Evolutionary conservation across 2,888 invertebrate genomes (phyloP).

Genomic region (Ganaspis brasiliensis): DNA sequence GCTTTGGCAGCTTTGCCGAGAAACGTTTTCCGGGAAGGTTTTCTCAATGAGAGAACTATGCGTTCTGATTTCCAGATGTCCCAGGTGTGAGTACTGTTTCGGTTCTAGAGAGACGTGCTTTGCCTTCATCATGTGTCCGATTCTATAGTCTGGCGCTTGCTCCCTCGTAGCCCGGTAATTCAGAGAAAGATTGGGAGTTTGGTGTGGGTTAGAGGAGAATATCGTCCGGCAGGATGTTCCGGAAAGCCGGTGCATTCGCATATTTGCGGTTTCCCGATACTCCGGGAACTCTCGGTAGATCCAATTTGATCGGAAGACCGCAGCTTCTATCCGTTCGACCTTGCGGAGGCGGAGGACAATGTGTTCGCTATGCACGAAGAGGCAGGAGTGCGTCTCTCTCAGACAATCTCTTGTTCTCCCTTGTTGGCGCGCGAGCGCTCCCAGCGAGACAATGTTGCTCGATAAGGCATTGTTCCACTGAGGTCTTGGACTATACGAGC

Average conservation of each 20-base stretch:
- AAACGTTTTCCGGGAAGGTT: conserved; percentile 5
- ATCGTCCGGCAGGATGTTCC: conserved; percentile 20
- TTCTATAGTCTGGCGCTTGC: conserved; percentile 17
- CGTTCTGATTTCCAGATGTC: conserved; percentile 40
- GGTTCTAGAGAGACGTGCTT: conserved; percentile 15
- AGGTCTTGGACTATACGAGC: conserved; percentile 67
- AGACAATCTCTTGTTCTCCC: conserved; percentile 49
- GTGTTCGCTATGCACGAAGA: conserved; percentile 59
- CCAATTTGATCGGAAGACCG: conserved; percentile 76
- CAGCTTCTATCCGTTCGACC: conserved; percentile 61
- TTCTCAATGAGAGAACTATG: conserved; percentile 36
- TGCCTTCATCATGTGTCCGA: conserved; percentile 24
- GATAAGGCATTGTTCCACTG: conserved; percentile 78
- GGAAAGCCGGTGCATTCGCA: conserved; percentile 47
- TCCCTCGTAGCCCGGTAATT: conserved; percentile 14
- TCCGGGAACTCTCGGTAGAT: conserved; percentile 72
- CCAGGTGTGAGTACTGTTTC: conserved; percentile 40
- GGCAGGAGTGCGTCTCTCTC: conserved; percentile 37
- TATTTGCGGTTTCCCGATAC: conserved; percentile 62
- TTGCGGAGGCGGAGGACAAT: conserved; percentile 65
- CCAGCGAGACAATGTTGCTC: conserved; percentile 75
- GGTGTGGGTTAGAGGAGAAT: conserved; percentile 25
- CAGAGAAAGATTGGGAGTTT: conserved; percentile 44
- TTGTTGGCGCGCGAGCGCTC: conserved; percentile 45
- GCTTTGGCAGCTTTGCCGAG: too few species aligned